Evolutionary conservation across 1,140 invertebrate genomes (phyloP), one percentile per base, ranked within the genome.

Genomic region (Drosophila lowei): DNA sequence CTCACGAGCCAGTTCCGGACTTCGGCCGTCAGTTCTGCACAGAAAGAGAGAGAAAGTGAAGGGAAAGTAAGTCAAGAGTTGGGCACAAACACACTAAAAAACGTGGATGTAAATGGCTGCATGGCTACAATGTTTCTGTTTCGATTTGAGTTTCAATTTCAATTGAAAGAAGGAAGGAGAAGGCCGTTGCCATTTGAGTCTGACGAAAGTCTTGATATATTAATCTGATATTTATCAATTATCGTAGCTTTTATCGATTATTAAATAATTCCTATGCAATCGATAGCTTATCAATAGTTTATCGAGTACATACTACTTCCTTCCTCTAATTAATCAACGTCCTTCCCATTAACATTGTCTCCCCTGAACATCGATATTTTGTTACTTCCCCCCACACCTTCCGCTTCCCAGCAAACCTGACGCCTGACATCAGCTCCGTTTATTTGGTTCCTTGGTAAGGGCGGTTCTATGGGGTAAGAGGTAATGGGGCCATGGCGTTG

Each of bases 1-100:
- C 78, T 91, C 88, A 81, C 83, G 90, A 43, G 90, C 90, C 65
- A 89, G 72, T 81, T 91, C 90, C 13, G 77, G 68, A 52, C 44
- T 50, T 61, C 46, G 76, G 21, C 67, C 67, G 25, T 83, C 79
- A 71, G 83, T 88, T 83, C 90, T 91, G 77, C 44, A 81, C 71
- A 60, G 34, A 75, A 42, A 70, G 46, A 71, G 77, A 84, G 80
- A 86, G 80, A 85, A 86, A 86, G 81, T 84, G 77, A 73, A 55
- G 80, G 77, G 81, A 89, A 86, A 86, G 84, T 86, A 78, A 77
- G 79, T 77, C 53, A 62, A 43, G 61, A 52, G 56, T 44, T 38
- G 34, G 34, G 2, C 30, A 30, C 30, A 30, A 64, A 30, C 23
- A 44, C 18, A 62, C 3, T 15, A 5, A 28, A 48, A 6, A 18